Evolutionary conservation across 30 jellyfish, hydroid and myxozoan species (phyloP).

Genomic region (Chrysaora quinquecirrha): DNA sequence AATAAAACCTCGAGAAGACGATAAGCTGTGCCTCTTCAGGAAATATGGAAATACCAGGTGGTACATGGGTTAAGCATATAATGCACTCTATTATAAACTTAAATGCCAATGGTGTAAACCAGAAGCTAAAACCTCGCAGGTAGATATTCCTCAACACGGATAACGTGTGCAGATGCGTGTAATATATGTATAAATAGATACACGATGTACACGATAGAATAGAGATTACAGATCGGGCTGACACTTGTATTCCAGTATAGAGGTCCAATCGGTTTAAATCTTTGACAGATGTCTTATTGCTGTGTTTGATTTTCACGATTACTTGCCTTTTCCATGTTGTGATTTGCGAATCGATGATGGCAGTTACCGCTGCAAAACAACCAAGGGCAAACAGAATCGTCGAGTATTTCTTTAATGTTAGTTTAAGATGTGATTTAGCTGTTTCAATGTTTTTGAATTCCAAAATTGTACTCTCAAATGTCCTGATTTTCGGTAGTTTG

Average conservation of each 20-base stretch:
- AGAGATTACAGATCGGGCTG: conserved; percentile 66
- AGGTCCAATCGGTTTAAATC: conserved; percentile 51
- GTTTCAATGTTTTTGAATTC: conserved; percentile 78
- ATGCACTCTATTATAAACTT: conserved; percentile 59
- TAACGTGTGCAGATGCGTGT: conserved; percentile 71
- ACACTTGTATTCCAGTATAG: conserved; percentile 67
- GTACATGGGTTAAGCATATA: conserved; percentile 77
- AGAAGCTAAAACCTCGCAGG: conserved; percentile 64
- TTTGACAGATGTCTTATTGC: conserved; percentile 20
- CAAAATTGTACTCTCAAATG: conserved; percentile 60
- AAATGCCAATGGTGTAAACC: conserved; percentile 40
- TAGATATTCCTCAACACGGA: conserved; percentile 57
- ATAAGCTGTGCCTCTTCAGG: conserved; percentile 89
- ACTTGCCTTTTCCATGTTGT: conserved; percentile 63
- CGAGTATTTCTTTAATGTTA: conserved; percentile 70
- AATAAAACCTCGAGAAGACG: conserved; percentile 76
- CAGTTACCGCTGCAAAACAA: conserved; percentile 71
- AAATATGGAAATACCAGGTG: conserved; percentile 73
- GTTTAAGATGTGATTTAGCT: conserved; percentile 78
- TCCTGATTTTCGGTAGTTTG: conserved; percentile 30
- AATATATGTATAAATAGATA: conserved; percentile 60
- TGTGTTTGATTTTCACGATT: neutral
- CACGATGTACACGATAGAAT: conserved; percentile 66
- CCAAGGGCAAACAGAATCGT: conserved; percentile 82
- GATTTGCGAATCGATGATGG: conserved; percentile 80